A percentile compares a stretch with the other conserved stretches of the same genome.
Conservation (phyloP, 2,888 invertebrate species). For the Malacosoma neustria region DNA sequence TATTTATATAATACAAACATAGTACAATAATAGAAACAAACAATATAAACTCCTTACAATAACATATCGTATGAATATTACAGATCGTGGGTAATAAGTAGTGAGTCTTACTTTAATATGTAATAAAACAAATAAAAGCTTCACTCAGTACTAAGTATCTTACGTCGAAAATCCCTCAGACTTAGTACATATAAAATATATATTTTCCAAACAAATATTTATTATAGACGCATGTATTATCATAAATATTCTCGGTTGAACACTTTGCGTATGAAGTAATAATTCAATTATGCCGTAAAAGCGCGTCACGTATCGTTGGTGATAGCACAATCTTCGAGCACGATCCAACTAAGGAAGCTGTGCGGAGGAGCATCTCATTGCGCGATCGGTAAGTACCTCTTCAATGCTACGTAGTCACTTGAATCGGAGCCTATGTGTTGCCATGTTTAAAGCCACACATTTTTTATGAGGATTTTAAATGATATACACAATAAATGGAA, state of each 20-base stretch:
- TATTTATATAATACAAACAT: too few species aligned
- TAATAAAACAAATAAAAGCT: neutral
- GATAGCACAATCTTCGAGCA: constrained; percentile 55
- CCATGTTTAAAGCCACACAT: neutral
- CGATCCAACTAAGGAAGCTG: constrained; percentile 51
- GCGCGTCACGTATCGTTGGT: constrained; percentile 45
- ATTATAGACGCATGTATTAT: neutral
- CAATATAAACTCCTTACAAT: too few species aligned
- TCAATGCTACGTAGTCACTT: constrained; percentile 57
- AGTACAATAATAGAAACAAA: too few species aligned
- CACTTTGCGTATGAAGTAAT: constrained; percentile 31
- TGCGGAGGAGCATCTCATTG: constrained; percentile 48
- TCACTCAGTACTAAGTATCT: neutral
- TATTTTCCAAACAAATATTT: neutral
- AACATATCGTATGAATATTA: too few species aligned
- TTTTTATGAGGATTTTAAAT: too few species aligned
- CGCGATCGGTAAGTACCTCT: constrained; percentile 60
- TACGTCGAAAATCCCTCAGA: neutral
- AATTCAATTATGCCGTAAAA: constrained; percentile 60
- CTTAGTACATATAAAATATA: neutral
- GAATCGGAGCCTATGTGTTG: constrained; percentile 29
- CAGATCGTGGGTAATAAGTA: too few species aligned
- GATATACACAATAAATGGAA: too few species aligned
- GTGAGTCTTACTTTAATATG: too few species aligned
- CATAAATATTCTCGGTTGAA: neutral